Evolutionary conservation across 1,140 invertebrate species (phyloP).

Genomic region (Drosophila navojoa): DNA sequence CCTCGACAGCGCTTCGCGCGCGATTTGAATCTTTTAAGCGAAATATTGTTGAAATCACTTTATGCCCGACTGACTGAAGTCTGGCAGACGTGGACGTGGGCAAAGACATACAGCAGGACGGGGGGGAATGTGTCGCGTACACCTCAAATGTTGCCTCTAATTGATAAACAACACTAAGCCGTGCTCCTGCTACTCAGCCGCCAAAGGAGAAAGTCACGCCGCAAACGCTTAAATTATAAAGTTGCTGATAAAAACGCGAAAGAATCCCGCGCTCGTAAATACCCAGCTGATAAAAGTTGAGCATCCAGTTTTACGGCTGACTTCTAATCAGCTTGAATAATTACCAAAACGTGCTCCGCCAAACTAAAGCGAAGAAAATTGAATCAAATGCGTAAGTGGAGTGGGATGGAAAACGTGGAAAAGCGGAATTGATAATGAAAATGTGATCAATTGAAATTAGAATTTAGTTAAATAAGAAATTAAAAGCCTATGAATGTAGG

Average conservation of each 20-base stretch:
- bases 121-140: slow-evolving; percentile 13
- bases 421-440: not conserved
- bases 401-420: too few species aligned
- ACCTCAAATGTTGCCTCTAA: slow-evolving; percentile 57
- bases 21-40: slow-evolving; percentile 83
- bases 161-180: slow-evolving; percentile 58
- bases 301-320: slow-evolving; percentile 64
- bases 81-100: not conserved
- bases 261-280: slow-evolving; percentile 42
- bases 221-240: slow-evolving; percentile 63
- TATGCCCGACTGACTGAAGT: slow-evolving; percentile 61
- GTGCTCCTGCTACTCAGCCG: not conserved
- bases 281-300: slow-evolving; percentile 58
- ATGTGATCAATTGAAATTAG: too few species aligned
- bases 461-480: too few species aligned
- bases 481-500: too few species aligned
- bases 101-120: too few species aligned
- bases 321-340: slow-evolving; percentile 76
- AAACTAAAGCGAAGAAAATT: slow-evolving; percentile 2
- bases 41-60: slow-evolving; percentile 83
- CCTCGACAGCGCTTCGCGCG: slow-evolving; percentile 46
- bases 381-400: not conserved
- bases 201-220: slow-evolving; percentile 57
- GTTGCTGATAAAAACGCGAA: slow-evolving; percentile 48
- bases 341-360: slow-evolving; percentile 61